A percentile compares a stretch with the other conserved stretches of the same genome.
Evolutionary conservation across 1,140 invertebrate genomes (phyloP).

Genomic region (Amyelois transitella): DNA sequence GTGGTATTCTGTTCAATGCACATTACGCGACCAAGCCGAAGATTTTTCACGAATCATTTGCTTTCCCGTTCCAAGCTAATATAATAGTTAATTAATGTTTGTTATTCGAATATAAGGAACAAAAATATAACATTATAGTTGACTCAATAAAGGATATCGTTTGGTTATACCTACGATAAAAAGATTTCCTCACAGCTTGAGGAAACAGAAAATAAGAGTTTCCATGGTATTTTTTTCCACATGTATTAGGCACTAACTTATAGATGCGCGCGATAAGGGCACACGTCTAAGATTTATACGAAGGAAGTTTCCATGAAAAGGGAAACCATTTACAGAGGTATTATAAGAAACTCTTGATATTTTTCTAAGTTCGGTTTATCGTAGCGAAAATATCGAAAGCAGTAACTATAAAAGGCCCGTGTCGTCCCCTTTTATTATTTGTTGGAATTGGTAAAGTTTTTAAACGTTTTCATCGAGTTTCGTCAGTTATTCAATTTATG

Average conservation of each 20-base stretch:
- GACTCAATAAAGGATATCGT: no score
- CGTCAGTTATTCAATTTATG: neutral
- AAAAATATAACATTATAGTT: neutral
- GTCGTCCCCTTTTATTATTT: conserved; percentile 3
- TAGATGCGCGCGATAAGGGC: conserved; percentile 28
- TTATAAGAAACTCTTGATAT: conserved; percentile 17
- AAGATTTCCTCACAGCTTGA: no score
- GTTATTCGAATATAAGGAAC: neutral
- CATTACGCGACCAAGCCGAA: neutral
- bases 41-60: neutral
- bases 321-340: conserved; percentile 23
- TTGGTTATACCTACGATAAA: no score
- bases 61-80: neutral
- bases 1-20: neutral
- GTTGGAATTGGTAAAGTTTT: conserved; percentile 3
- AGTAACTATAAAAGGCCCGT: neutral
- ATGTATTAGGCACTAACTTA: no score
- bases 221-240: no score
- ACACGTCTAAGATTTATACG: conserved; percentile 24
- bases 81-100: neutral
- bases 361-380: conserved; percentile 11
- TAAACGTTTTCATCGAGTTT: neutral
- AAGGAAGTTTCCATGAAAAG: conserved; percentile 20
- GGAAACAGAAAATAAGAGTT: no score
- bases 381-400: conserved; percentile 1